A percentile compares a stretch with the other conserved stretches of the same genome.
These are phyloP conservation scores for Pseudopleuronectes americanus DNA, from an alignment of 2,797 vertebrate genomes.

Conservation along the genomic window DNA sequence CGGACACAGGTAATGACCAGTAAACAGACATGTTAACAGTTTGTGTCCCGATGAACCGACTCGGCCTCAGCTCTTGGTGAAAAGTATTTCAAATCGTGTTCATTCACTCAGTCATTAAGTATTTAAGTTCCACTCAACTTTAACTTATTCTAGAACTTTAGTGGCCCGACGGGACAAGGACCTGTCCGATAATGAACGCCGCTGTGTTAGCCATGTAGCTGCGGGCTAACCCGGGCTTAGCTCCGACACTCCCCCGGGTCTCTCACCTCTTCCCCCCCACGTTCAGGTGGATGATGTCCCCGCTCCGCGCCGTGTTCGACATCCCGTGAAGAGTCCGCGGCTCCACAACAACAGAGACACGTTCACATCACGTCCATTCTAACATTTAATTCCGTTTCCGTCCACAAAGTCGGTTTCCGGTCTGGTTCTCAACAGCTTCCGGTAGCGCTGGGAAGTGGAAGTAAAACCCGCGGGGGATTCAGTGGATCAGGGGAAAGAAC, in stretches of 20 bases:
- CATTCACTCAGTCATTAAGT: no score
- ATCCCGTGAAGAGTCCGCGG: constrained; percentile 13
- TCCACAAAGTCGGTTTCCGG: constrained; percentile 19
- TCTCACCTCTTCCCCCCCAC: constrained; percentile 87
- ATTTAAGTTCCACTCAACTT: no score
- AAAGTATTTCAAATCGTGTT: no score
- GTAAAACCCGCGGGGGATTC: constrained; percentile 22
- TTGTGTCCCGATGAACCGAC: no score
- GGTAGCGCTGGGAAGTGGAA: neutral
- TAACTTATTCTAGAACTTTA: no score
- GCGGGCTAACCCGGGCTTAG: constrained; percentile 33
- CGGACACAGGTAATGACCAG: neutral
- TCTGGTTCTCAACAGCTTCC: constrained; percentile 46
- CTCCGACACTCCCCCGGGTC: neutral
- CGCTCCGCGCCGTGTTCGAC: constrained; percentile 68
- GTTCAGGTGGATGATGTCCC: constrained; percentile 88
- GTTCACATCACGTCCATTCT: constrained; percentile 43
- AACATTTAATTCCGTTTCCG: neutral
- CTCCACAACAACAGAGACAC: no score
- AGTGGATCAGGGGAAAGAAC: fast-evolving
- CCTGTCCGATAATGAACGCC: constrained; percentile 25
- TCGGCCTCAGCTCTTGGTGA: no score
- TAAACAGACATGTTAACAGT: no score
- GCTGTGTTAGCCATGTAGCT: neutral
- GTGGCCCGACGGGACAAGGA: neutral